Conservation (phyloP, 2,113 vertebrate species). For the Thamnaconus septentrionalis region DNA sequence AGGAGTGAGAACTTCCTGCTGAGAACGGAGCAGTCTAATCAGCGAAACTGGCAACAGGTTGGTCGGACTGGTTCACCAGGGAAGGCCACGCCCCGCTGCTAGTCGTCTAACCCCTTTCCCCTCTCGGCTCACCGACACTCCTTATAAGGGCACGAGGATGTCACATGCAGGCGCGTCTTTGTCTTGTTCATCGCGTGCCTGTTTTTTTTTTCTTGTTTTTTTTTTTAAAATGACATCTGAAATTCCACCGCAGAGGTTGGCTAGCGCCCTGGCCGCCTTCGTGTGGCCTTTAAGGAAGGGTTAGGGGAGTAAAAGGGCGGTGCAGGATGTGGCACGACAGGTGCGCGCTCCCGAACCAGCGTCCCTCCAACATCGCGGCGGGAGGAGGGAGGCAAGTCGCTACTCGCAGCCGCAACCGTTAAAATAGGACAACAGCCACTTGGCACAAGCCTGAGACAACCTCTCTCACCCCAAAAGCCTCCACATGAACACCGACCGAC, state of each 20-base stretch:
- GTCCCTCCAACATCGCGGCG: slow-evolving; percentile 33
- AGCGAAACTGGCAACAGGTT: slow-evolving; percentile 66
- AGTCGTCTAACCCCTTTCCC: slow-evolving; percentile 17
- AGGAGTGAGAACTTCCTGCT: slow-evolving; percentile 28
- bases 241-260: no score
- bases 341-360: neutral
- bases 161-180: neutral
- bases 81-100: slow-evolving; percentile 59
- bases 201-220: slow-evolving; percentile 1
- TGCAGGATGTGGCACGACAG: slow-evolving; percentile 5
- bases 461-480: slow-evolving; percentile 48
- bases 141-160: slow-evolving; percentile 51
- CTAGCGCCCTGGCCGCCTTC: no score
- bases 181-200: neutral
- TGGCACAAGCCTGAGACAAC: slow-evolving; percentile 37
- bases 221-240: slow-evolving; percentile 11
- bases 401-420: slow-evolving; percentile 63
- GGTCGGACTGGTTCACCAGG: slow-evolving; percentile 69
- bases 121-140: slow-evolving; percentile 22
- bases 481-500: neutral
- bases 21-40: slow-evolving; percentile 36
- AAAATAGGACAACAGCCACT: slow-evolving; percentile 52
- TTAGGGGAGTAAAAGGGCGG: neutral
- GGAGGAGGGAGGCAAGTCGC: slow-evolving; percentile 49
- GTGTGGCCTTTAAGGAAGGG: neutral